Base-by-base conservation (phyloP, 1,140 invertebrate species). In the Homarus americanus region DNA sequence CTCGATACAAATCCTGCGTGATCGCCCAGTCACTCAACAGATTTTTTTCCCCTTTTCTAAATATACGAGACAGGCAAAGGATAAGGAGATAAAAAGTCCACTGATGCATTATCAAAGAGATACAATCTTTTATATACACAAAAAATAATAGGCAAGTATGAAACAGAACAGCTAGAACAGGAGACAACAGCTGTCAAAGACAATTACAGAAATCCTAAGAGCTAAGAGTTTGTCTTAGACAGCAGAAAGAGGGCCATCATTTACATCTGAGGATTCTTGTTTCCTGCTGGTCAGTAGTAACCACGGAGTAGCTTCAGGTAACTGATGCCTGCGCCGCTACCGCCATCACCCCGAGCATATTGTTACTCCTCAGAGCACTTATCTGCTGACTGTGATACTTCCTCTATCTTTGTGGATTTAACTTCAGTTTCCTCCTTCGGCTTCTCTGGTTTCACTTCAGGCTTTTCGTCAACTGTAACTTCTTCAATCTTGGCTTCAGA, bases 51-150 rank as follows among this genome's bases (percentile, higher is more conserved):
- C 72, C 41, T 63, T 87, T 58, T 49, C 24, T 40, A 53, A 32
- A 40, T 53, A 53, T 76, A 28, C 28, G 49, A 78, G 73, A 49
- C 53, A 34, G 32, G 73, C 28, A 63, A 28, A 58, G 85, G 58
- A 40, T 53, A 36, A 40, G 53, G 38, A 78, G 75, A 87, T 41
- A 85, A 17, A n/a, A 78, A 36, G 34, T 53, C 44, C 53, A 66
- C 32, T 83, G 28, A 53, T 87, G 75, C 73, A 63, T 40, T 87
- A 87, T 79, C 85, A 87, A 78, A 87, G 72, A 86, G 84, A 78
- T 78, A 84, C 53, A 76, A 75, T 53, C 85, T 78, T 83, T 87
- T 87, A 87, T 87, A 78, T 87, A 87, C 84, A 86, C 84, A 75
- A 86, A 86, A 86, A 75, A 86, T 69, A 53, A 76, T 73, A 44